Base-by-base conservation (phyloP, 2,888 invertebrate species). In the Dioctria linearis region DNA sequence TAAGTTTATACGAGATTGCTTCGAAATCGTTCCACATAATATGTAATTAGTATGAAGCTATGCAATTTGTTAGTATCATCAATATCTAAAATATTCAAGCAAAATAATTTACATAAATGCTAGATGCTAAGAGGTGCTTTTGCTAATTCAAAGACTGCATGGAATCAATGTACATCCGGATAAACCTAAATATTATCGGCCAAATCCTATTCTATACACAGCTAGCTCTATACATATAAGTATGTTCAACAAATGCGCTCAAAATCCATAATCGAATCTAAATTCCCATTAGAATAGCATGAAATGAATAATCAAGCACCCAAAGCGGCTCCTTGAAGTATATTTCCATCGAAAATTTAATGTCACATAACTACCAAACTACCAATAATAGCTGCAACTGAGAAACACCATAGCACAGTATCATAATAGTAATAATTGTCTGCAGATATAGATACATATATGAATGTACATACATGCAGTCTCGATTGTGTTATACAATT, bases 261-360 rank as follows among this genome's bases (percentile, higher is more conserved):
- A 37, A 39, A 69, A 69, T 65, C 54, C 73, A 59, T 73, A 73
- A 73, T 73, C 73, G 42, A 57, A 73, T 73, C 39, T 39, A 51
- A 73, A 73, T 73, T 73, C 73, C 73, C 73, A 73, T 73, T 73
- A 57, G 57, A 59, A 13, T n/a, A 13, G 39, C 71, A 73, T 42
- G 9, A 73, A 57, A 57, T 73, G 73, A 73, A 73, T 73, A 73
- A 73, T 73, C 73, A 57, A 54, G 37, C 37, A 42, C 4, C n/a
- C 57, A 9, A 54, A 8, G 37, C 54, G 39, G 40, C 73, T 42
- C 73, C 73, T 61, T 73, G 57, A 59, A 73, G 57, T 73, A 73
- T 67, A 43, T 73, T 40, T 71, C 57, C 59, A 73, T 73, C 51
- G 25, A 57, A 57, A 57, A 13, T 73, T 73, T 73, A 73, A 40